phyloP scores from a whole-genome alignment of 1,140 invertebrate species.

The Globodera ellingtonae region DNA sequence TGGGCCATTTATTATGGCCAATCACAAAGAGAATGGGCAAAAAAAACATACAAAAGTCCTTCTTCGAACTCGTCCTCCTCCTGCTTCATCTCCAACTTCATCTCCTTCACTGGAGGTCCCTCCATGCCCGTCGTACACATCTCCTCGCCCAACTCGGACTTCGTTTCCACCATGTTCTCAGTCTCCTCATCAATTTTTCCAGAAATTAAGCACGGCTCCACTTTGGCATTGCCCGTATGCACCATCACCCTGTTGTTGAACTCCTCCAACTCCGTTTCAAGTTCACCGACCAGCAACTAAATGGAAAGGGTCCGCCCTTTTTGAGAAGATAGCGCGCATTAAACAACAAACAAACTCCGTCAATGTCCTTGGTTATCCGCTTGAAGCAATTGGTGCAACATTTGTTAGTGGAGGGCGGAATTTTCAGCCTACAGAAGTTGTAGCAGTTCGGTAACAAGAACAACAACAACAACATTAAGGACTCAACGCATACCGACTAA shows the following conservation, averaged over 20 bases:
- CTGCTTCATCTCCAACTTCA: constrained; percentile 35
- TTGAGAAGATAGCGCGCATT: not conserved
- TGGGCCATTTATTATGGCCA: not conserved
- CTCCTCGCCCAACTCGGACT: constrained; percentile 25
- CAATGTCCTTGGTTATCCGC: constrained; percentile 38
- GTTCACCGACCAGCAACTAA: constrained; percentile 35
- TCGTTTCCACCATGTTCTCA: constrained; percentile 4
- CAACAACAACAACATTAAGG: too few species aligned
- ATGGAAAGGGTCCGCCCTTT: not conserved
- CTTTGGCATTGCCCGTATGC: not conserved
- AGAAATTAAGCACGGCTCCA: constrained; percentile 2
- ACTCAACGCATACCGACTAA: constrained; percentile 12
- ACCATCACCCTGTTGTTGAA: constrained; percentile 22
- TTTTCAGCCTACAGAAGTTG: constrained; percentile 12
- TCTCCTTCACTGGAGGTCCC: constrained; percentile 35
- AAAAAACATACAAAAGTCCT: not conserved
- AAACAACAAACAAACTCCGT: constrained; percentile 22
- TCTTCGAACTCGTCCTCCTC: constrained; percentile 2
- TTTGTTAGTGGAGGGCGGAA: constrained; percentile 38
- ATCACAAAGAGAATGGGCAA: not conserved
- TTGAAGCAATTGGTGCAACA: constrained; percentile 43
- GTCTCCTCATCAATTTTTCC: constrained; percentile 20
- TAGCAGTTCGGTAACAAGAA: too few species aligned
- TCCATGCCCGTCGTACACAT: constrained; percentile 3
- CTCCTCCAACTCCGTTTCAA: constrained; percentile 25